Evolutionary conservation across 2,888 invertebrate genomes (phyloP), one percentile per base, ranked within the genome.

Genomic region (Coremacera marginata): DNA sequence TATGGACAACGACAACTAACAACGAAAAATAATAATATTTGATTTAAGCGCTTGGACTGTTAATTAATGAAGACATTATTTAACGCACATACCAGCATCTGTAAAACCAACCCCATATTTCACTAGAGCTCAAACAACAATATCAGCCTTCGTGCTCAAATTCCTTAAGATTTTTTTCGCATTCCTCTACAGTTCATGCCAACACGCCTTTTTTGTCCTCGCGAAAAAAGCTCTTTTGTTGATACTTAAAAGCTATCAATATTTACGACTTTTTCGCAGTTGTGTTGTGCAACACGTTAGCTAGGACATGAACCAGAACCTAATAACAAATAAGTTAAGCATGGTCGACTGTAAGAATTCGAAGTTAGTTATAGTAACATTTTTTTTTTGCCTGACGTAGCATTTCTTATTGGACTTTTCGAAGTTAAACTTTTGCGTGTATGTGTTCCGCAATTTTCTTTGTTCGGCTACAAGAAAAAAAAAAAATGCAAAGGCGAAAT

Each of bases 191-290:
- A 25, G 60, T 7, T 11, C 44, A 11, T 44, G 2, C 44, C 44
- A 44, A 44, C 11, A n/a, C 4, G 44, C 11, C 1, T 11, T 60
- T 9, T 14, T 60, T 22, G 27, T 5, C 22, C 14, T 16, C 14
- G 25, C 11, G 1, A 67, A 67, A 55, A 55, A 31, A 27, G 37
- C 19, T 70, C 31, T 55, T 9, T 34, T 70, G 70, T 70, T 70
- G 70, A 70, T 19, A 70, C 70, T 70, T 55, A 11, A 70, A 70
- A 70, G 70, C 70, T 70, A 34, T 31, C 52, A 55, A 55, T 55
- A 70, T 70, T 70, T 70, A 31, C 70, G 31, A 70, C 55, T 34
- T 70, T 70, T 70, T 70, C 34, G 34, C 14, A 7, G 27, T 14
- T 5, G 9, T 49, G 44, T 9, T 44, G 27, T 11, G 44, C 67